Percentiles rank a stretch among this genome's conserved stretches.
phyloP scores from a whole-genome alignment of 2,797 vertebrate species.

The Sebastes variabilis region DNA sequence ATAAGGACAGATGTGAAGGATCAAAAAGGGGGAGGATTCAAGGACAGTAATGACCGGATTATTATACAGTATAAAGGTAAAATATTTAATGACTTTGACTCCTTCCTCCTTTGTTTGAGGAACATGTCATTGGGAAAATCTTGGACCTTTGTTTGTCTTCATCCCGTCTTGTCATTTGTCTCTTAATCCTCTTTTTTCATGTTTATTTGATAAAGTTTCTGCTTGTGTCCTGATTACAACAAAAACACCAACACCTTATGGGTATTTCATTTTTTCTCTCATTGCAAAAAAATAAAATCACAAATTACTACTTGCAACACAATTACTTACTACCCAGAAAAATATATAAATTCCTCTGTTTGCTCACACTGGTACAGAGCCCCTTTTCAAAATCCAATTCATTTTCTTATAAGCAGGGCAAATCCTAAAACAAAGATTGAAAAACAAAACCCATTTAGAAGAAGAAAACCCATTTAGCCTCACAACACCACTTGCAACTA shows the following conservation, averaged over 20 bases:
- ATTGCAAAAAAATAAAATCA: background rate
- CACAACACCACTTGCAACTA: slow-evolving; percentile 4
- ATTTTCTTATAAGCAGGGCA: background rate
- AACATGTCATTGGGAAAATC: background rate
- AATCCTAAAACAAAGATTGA: slow-evolving; percentile 6
- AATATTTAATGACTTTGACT: background rate
- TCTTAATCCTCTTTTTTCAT: background rate
- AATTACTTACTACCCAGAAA: background rate
- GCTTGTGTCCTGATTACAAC: background rate
- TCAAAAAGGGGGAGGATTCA: background rate
- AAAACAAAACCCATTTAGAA: background rate
- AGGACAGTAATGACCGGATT: background rate
- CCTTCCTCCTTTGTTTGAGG: background rate
- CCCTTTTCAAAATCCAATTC: background rate
- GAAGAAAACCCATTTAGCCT: background rate
- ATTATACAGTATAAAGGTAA: background rate
- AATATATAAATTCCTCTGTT: background rate
- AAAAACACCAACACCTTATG: background rate
- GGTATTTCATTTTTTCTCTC: background rate
- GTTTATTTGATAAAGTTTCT: background rate
- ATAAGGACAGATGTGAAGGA: background rate
- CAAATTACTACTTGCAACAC: background rate
- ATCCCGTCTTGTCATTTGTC: background rate
- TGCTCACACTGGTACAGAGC: background rate
- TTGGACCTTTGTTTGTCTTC: background rate